Evolutionary conservation across 2,113 vertebrate species (phyloP).

Genomic region (Daphoenositta chrysoptera): DNA sequence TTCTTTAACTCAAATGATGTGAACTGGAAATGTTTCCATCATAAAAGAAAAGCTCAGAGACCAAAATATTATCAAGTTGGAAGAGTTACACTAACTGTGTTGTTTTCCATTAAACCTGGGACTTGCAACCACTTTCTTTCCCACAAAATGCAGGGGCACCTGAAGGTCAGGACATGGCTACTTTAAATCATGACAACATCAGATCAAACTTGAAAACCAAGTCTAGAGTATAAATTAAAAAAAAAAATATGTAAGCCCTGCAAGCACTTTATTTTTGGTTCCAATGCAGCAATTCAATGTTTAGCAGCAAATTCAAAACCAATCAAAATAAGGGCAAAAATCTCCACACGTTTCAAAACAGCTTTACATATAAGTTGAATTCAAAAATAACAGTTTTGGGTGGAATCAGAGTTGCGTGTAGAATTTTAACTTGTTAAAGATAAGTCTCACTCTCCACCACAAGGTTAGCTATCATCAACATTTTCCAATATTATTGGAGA

Average conservation of each 20-base stretch:
- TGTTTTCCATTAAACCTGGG: background rate
- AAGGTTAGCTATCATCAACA: background rate
- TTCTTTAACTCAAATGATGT: background rate
- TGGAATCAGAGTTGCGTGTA: background rate
- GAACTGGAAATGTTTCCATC: background rate
- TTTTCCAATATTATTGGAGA: background rate
- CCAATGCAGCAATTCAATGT: background rate
- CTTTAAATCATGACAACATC: background rate
- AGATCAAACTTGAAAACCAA: background rate
- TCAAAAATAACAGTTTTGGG: background rate
- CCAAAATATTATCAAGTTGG: background rate
- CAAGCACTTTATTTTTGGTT: background rate
- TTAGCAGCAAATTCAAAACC: background rate
- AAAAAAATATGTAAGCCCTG: background rate
- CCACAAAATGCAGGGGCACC: background rate
- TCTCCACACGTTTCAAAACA: background rate
- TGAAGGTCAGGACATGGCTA: background rate
- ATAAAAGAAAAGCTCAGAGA: background rate
- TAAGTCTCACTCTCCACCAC: background rate
- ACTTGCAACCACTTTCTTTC: background rate
- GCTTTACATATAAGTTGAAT: background rate
- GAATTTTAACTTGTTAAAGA: background rate
- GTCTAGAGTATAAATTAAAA: background rate
- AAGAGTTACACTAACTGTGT: background rate
- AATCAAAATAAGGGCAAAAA: background rate